Base-by-base conservation (phyloP, 2,113 vertebrate species). In the Archilochus colubris region DNA sequence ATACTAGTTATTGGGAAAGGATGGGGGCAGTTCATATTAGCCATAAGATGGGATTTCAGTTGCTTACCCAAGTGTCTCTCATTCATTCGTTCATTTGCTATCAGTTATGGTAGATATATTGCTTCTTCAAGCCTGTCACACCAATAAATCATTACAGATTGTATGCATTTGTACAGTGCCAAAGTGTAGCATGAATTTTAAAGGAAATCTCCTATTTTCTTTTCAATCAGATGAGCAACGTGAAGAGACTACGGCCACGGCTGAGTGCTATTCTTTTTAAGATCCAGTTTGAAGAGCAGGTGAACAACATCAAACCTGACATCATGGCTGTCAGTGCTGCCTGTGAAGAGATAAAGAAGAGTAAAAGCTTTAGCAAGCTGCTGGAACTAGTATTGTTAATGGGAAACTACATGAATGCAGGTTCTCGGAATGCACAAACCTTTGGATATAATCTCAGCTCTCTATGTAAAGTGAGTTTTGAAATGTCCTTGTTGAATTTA, bases 321-420 rank as follows among this genome's bases (percentile, higher is more conserved):
- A 99, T 99, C 97, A 97, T 99, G 98, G 98, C 99, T 93, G 99
- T 99, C 96, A 99, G 98, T 63, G 95, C 98, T 33, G 99, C 99
- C 77, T 99, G 99, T 30, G 99, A 99, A 79, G 99, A 99, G 98
- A 98, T 99, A 98, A 98, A 97, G 97, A 98, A 98, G 97, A 99
- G 99, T 97, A 97, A 97, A 83, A 97, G 98, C 97, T 99, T 99
- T 93, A 98, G 98, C 96, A 98, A 97, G 93, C 96, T 99, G 84
- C 97, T 99, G 97, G 99, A 99, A 97, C 98, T 99, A 82, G 99
- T 99, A 50, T 96, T 99, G 94, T 98, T 99, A 92, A 98, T 99
- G 97, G 99, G 99, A 85, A 99, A 99, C 98, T 99, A 99, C 98
- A 99, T 99, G 99, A 99, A 99, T 62, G 98, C 99, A 4, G 99